Percentiles rank a stretch among this genome's conserved stretches.
Evolutionary conservation across 2,888 invertebrate genomes (phyloP).

Genomic region (Tetrapedia diversipes): DNA sequence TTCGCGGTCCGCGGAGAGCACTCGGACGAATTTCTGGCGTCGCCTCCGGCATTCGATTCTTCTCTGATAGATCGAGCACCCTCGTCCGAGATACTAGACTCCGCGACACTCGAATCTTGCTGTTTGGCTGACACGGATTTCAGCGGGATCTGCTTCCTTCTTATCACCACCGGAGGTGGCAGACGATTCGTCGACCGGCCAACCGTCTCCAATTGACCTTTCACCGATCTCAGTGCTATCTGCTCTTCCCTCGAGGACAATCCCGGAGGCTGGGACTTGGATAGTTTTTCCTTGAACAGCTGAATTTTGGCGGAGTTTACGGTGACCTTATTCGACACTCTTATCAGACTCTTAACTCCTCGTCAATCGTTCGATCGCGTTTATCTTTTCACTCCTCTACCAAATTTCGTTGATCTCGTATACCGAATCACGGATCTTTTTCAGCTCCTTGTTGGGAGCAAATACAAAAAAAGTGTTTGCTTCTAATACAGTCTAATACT

Average conservation of each 20-base stretch:
- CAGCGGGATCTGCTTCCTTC: slow-evolving; percentile 75
- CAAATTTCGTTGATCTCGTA: not conserved
- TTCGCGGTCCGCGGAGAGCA: slow-evolving; percentile 10
- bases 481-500: slow-evolving; percentile 41
- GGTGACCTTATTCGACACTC: slow-evolving; percentile 40
- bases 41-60: slow-evolving; percentile 32
- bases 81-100: slow-evolving; percentile 68
- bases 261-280: slow-evolving; percentile 75
- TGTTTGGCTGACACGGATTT: slow-evolving; percentile 50
- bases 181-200: slow-evolving; percentile 67
- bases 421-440: slow-evolving; percentile 2
- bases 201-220: slow-evolving; percentile 53
- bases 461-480: slow-evolving; percentile 46
- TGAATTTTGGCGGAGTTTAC: slow-evolving; percentile 76
- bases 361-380: not conserved
- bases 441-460: not conserved
- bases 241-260: slow-evolving; percentile 67
- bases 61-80: slow-evolving; percentile 52
- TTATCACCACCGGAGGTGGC: slow-evolving; percentile 79
- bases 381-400: not conserved
- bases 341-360: not conserved
- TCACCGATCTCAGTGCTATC: slow-evolving; percentile 73
- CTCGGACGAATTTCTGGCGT: slow-evolving; percentile 31
- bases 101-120: slow-evolving; percentile 70
- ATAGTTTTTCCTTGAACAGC: slow-evolving; percentile 75